These are phyloP conservation scores for Poecilia wingei DNA, from an alignment of 2,797 vertebrate genomes.

Conservation along the genomic window DNA sequence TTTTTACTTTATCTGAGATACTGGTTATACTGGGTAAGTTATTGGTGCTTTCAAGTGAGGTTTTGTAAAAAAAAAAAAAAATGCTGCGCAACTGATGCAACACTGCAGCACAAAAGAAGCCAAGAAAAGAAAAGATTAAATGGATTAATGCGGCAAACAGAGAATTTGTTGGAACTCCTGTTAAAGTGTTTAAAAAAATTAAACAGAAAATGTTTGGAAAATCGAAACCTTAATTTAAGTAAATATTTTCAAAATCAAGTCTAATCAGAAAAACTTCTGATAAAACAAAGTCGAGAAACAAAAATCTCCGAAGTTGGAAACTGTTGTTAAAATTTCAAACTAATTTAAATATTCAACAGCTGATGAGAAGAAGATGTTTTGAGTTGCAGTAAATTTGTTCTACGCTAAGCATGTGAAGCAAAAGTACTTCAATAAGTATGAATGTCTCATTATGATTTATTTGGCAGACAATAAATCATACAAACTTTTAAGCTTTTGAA, in stretches of 20 bases:
- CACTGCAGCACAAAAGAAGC: neutral
- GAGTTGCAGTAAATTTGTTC: neutral
- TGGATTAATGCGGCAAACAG: neutral
- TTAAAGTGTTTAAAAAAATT: neutral
- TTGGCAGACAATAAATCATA: too few relatives aligned
- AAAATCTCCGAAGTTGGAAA: neutral
- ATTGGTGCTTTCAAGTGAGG: neutral
- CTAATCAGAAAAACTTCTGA: neutral
- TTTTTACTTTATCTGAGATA: neutral
- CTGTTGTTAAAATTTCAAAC: neutral
- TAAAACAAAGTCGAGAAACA: neutral
- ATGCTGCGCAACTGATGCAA: neutral
- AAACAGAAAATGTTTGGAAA: neutral
- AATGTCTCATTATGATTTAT: neutral
- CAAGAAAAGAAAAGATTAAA: neutral
- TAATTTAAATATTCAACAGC: neutral
- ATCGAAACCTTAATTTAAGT: neutral
- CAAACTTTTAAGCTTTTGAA: neutral
- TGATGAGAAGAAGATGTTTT: neutral
- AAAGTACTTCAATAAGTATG: neutral
- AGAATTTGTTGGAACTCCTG: neutral
- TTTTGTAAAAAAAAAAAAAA: neutral
- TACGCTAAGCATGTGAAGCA: neutral
- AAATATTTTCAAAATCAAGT: neutral
- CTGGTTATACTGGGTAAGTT: neutral